These are phyloP conservation scores for Ecliptopera silaceata DNA, from an alignment of 2,888 invertebrate genomes.

Conservation along the genomic window DNA sequence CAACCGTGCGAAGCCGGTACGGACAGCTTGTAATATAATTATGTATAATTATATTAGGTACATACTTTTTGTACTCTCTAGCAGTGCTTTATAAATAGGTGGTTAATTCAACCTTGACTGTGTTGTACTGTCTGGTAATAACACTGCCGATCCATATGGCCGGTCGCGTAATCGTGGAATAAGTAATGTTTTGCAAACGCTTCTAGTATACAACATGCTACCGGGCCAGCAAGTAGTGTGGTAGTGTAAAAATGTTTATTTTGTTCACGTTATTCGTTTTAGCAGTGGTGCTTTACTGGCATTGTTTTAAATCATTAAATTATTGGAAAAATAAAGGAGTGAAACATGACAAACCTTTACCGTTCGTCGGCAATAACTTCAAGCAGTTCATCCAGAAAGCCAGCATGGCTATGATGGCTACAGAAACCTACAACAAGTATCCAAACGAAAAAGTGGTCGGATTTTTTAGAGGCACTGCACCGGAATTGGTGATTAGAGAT, in stretches of 20 bases:
- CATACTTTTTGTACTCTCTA: no score
- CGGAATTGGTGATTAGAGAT: slow-evolving; percentile 54
- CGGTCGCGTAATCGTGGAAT: neutral
- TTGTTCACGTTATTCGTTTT: slow-evolving; percentile 8
- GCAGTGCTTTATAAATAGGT: no score
- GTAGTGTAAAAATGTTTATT: slow-evolving; percentile 9
- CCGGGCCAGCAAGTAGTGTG: slow-evolving; percentile 13
- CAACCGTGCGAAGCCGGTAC: no score
- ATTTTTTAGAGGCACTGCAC: slow-evolving; percentile 44
- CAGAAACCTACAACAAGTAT: slow-evolving; percentile 50
- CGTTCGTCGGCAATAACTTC: slow-evolving; percentile 48
- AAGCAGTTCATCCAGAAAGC: slow-evolving; percentile 39
- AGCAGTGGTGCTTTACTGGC: slow-evolving; percentile 14
- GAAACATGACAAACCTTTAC: slow-evolving; percentile 48
- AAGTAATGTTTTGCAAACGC: neutral
- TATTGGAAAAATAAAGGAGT: slow-evolving; percentile 53
- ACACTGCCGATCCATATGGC: no score
- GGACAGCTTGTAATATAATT: no score
- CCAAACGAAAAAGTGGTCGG: slow-evolving; percentile 57
- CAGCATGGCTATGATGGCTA: slow-evolving; percentile 45
- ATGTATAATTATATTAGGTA: no score
- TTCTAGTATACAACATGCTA: slow-evolving; percentile 6
- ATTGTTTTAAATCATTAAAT: slow-evolving; percentile 34
- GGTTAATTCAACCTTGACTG: no score
- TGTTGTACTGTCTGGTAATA: no score